Percentiles rank a stretch among this genome's conserved stretches.
Evolutionary conservation across 2,113 vertebrate genomes (phyloP).

Genomic region (Cochlearius cochlearius): DNA sequence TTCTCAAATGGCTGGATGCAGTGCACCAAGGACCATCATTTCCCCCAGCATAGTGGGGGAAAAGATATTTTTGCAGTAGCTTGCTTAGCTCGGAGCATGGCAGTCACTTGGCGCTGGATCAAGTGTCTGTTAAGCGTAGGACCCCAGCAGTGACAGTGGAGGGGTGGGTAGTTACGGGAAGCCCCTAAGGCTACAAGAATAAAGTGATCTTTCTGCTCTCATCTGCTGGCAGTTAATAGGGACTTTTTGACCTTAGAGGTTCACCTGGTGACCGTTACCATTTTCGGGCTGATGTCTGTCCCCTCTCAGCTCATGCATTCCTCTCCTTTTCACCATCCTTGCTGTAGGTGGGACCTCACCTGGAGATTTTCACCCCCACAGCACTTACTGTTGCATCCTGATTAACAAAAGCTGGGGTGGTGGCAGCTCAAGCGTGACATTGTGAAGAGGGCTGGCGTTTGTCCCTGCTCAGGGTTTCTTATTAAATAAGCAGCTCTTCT

Average conservation of each 20-base stretch:
- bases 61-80: neutral
- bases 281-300: neutral
- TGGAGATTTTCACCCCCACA: neutral
- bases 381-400: neutral
- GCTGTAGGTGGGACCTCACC: neutral
- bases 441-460: neutral
- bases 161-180: neutral
- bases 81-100: neutral
- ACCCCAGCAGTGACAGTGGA: neutral
- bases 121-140: neutral
- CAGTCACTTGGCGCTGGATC: neutral
- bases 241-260: neutral
- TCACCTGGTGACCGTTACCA: rapidly evolving
- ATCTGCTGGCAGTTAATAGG: neutral
- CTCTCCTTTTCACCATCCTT: neutral
- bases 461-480: neutral
- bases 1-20: neutral
- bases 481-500: neutral
- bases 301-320: rapidly evolving
- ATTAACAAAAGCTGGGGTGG: neutral
- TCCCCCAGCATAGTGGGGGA: neutral
- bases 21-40: rapidly evolving
- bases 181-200: neutral
- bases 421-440: neutral
- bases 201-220: neutral